Evolutionary conservation across 2,113 vertebrate species (phyloP), one percentile per base, ranked within the genome.

Genomic region (Nymphicus hollandicus): DNA sequence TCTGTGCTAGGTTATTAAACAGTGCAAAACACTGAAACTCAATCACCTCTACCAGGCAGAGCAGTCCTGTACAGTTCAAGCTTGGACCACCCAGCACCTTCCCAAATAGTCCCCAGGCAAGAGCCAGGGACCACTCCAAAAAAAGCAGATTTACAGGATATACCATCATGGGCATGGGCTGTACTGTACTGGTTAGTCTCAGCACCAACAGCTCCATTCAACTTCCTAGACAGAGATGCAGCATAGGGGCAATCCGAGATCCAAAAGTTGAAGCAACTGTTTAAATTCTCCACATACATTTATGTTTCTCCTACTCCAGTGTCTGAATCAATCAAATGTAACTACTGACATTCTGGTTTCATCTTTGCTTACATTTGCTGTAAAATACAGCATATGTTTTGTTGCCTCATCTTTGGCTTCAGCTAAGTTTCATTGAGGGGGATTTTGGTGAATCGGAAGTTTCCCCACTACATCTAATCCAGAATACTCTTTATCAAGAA

Each of bases 111-210:
- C 13, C 23, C 7, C 33, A 46, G 14, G 9, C 4, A 27, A 46
- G 16, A 44, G 2, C 9, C 39, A 35, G 25, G 6, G 47, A 37
- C 11, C 8, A 41, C 37, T 56, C 13, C 23, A 61, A 46, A 29
- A 23, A 23, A n/a, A 43, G 16, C 9, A 29, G 39, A n/a, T 80
- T 88, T 43, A 69, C 35, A 56, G n/a, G 37, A 25, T 28, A 24
- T 7, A 44, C 47, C 5, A 10, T 13, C 17, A n/a, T 8, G n/a
- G 19, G 23, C 1, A 0, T 15, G 17, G 13, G 10, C 31, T 0
- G 0, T 72, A 50, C 20, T 43, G 13, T 47, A 4, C 39, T 52
- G 39, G 4, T 17, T 83, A 39, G 8, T 47, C 49, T 82, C 56
- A 44, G 17, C 17, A 44, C 7, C 66, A 74, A 20, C 13, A 41